Percentiles rank a stretch among this genome's conserved stretches.
These are phyloP conservation scores for Casuarius casuarius DNA, from an alignment of 2,113 vertebrate species.

Conservation along the genomic window DNA sequence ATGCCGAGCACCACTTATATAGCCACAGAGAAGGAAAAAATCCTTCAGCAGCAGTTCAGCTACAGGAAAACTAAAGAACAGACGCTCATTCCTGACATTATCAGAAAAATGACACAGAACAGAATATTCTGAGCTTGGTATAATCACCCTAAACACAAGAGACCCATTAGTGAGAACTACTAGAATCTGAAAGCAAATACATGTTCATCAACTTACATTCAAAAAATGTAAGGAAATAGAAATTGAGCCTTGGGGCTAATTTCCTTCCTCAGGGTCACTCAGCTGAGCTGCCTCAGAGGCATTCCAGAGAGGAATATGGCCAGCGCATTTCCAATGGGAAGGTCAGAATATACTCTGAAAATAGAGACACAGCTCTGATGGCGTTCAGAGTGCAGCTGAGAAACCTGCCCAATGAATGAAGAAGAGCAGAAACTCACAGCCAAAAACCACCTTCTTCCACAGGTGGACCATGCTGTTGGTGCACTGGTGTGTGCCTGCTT, in stretches of 20 bases:
- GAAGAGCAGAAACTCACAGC: not conserved
- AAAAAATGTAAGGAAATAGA: not conserved
- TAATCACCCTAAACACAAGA: not conserved
- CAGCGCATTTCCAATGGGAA: not conserved
- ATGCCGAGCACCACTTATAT: not conserved
- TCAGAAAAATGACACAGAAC: not conserved
- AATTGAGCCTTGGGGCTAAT: not conserved
- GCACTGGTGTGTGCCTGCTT: not conserved
- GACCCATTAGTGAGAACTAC: not conserved
- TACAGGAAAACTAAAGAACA: not conserved
- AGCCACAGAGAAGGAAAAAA: not conserved
- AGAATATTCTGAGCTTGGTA: not conserved
- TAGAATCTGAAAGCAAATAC: not conserved
- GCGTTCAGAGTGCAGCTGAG: not conserved
- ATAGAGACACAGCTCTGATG: not conserved
- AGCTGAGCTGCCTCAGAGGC: not conserved
- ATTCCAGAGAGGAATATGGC: not conserved
- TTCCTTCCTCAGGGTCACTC: not conserved
- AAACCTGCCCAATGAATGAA: not conserved
- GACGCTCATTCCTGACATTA: not conserved
- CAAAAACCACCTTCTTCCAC: not conserved
- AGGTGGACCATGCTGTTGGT: accelerated
- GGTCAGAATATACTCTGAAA: not conserved
- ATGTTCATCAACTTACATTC: not conserved
- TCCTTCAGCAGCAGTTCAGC: not conserved